Percentiles rank a stretch among this genome's conserved stretches.
These are phyloP conservation scores for Tanytarsus gracilentus DNA, from an alignment of 2,888 invertebrate species.

Conservation along the genomic window DNA sequence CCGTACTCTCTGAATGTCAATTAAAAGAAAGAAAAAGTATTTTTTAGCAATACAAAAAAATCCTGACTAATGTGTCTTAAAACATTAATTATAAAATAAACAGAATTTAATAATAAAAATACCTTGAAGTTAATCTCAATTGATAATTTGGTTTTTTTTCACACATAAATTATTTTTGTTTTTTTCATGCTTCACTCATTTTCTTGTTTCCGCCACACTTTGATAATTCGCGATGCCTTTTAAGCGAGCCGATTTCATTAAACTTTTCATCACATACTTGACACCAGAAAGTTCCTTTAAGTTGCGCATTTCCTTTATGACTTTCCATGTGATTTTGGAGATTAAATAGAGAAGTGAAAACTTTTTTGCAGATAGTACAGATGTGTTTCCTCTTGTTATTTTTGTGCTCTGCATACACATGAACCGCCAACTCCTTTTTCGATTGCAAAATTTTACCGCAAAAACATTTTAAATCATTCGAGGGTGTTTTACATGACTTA, in stretches of 20 bases:
- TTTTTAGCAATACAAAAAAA: too few relatives aligned
- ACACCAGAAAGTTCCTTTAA: background rate
- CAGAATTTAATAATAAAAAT: too few relatives aligned
- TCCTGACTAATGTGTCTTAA: too few relatives aligned
- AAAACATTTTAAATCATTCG: slow-evolving; percentile 1
- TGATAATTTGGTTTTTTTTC: too few relatives aligned
- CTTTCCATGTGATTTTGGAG: slow-evolving; percentile 4
- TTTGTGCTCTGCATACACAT: background rate
- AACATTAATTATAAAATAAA: too few relatives aligned
- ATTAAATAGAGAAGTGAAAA: background rate
- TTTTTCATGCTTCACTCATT: background rate
- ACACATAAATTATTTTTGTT: too few relatives aligned
- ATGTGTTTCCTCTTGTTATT: background rate
- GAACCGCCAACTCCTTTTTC: background rate
- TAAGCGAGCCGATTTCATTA: background rate
- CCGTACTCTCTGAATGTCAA: too few relatives aligned
- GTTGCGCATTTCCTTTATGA: background rate
- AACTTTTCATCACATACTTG: background rate
- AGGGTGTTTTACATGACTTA: background rate
- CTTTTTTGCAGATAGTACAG: background rate
- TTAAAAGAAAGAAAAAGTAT: too few relatives aligned
- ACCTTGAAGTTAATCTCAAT: too few relatives aligned
- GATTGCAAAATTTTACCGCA: slow-evolving; percentile 6
- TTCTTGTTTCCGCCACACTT: background rate
- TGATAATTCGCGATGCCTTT: background rate